Evolutionary conservation across 2,888 invertebrate species (phyloP).

Genomic region (Lampropteryx suffumata): DNA sequence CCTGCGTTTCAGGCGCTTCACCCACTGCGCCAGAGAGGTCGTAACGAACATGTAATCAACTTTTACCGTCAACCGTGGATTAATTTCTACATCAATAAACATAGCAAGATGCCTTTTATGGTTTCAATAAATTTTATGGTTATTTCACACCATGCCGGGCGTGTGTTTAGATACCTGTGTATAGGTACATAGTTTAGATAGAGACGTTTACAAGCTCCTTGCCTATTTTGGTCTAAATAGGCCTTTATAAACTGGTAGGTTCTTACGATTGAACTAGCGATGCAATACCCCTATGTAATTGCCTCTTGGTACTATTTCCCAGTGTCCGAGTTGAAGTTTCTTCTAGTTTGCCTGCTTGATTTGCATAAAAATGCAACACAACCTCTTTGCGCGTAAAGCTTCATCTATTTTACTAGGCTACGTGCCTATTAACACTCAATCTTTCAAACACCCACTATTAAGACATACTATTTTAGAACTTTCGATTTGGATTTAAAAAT

Average conservation of each 20-base stretch:
- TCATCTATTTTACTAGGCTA: constrained; percentile 33
- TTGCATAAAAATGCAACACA: constrained; percentile 50
- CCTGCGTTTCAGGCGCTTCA: too few species aligned
- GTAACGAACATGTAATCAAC: not conserved
- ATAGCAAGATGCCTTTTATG: constrained; percentile 20
- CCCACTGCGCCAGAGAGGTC: too few species aligned
- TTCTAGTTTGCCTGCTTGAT: constrained; percentile 24
- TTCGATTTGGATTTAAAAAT: too few species aligned
- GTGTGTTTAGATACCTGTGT: not conserved
- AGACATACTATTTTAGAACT: too few species aligned
- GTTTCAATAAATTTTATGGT: constrained; percentile 16
- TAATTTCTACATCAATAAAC: constrained; percentile 18
- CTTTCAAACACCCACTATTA: constrained; percentile 36
- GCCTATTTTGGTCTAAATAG: constrained; percentile 8
- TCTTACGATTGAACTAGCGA: too few species aligned
- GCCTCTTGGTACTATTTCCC: not conserved
- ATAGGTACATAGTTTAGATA: not conserved
- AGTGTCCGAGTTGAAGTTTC: not conserved
- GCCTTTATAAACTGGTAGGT: too few species aligned
- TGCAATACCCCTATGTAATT: too few species aligned
- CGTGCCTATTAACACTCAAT: constrained; percentile 51
- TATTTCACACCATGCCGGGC: constrained; percentile 16
- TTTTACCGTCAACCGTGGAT: not conserved
- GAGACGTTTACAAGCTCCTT: constrained; percentile 16
- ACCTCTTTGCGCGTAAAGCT: constrained; percentile 34